These are phyloP conservation scores for Poeciliopsis turrubarensis DNA, from an alignment of 2,113 vertebrate species.

Conservation along the genomic window DNA sequence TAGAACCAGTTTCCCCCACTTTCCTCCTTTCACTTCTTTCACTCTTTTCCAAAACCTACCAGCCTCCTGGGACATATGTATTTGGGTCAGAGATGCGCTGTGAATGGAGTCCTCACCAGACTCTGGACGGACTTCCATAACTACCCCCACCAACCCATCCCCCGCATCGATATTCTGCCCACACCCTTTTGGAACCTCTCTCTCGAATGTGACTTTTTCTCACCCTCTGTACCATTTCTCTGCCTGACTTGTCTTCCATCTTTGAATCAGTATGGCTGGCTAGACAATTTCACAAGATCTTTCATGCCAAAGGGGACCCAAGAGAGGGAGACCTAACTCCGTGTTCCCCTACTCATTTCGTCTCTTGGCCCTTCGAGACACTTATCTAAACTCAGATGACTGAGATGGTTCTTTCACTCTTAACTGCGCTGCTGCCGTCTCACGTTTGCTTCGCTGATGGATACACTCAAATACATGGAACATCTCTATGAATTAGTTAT, in stretches of 20 bases:
- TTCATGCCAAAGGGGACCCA: slow-evolving; percentile 67
- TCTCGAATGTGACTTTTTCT: slow-evolving; percentile 69
- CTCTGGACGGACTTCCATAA: slow-evolving; percentile 51
- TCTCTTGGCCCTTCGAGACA: slow-evolving; percentile 52
- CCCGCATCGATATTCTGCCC: slow-evolving; percentile 65
- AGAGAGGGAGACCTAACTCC: slow-evolving; percentile 65
- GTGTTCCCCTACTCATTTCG: slow-evolving; percentile 48
- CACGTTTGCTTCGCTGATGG: slow-evolving; percentile 52
- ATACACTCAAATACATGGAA: slow-evolving; percentile 62
- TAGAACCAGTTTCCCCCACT: slow-evolving; percentile 45
- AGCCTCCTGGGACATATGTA: slow-evolving; percentile 67
- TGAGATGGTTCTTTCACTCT: slow-evolving; percentile 55
- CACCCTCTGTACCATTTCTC: slow-evolving; percentile 66
- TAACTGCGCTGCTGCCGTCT: slow-evolving; percentile 34
- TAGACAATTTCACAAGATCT: slow-evolving; percentile 72
- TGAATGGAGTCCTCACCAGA: slow-evolving; percentile 68
- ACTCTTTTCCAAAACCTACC: slow-evolving; percentile 54
- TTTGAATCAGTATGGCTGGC: slow-evolving; percentile 68
- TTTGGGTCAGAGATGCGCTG: slow-evolving; percentile 76
- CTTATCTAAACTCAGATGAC: slow-evolving; percentile 65
- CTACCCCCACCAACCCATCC: background rate
- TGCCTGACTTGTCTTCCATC: slow-evolving; percentile 67
- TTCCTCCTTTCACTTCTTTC: slow-evolving; percentile 61
- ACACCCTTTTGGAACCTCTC: slow-evolving; percentile 58
- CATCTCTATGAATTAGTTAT: slow-evolving; percentile 77